Conservation (phyloP, 2,113 vertebrate species). For the Apteryx mantelli region DNA sequence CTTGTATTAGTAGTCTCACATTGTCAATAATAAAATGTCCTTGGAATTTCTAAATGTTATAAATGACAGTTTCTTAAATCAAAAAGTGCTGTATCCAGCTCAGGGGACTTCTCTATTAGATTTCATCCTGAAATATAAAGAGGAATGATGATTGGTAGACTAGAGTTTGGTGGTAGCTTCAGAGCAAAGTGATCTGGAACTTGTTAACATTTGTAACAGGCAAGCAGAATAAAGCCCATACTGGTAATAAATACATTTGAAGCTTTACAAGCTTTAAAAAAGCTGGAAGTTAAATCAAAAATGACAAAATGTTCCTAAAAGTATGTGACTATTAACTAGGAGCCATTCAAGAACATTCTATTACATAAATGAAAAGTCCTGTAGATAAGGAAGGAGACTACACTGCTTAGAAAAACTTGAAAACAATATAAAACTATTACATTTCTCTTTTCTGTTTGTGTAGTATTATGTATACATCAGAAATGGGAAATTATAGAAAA, state of each 20-base stretch:
- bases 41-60: neutral
- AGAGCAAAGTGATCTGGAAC: neutral
- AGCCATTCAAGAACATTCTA: neutral
- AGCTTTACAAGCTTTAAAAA: neutral
- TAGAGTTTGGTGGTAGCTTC: neutral
- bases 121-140: neutral
- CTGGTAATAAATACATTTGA: neutral
- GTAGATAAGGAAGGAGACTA: neutral
- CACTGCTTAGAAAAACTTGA: neutral
- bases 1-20: neutral
- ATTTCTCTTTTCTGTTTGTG: neutral
- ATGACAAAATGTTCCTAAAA: neutral
- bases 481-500: neutral
- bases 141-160: neutral
- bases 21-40: neutral
- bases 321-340: neutral
- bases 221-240: neutral
- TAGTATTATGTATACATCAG: neutral
- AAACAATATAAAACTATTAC: neutral
- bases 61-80: constrained; percentile 25
- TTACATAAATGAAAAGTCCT: neutral
- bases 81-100: neutral
- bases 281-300: neutral
- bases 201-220: fast-evolving
- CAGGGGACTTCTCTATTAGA: neutral